These are phyloP conservation scores for Holcopasites calliopsidis DNA, from an alignment of 1,140 invertebrate genomes.

Conservation along the genomic window DNA sequence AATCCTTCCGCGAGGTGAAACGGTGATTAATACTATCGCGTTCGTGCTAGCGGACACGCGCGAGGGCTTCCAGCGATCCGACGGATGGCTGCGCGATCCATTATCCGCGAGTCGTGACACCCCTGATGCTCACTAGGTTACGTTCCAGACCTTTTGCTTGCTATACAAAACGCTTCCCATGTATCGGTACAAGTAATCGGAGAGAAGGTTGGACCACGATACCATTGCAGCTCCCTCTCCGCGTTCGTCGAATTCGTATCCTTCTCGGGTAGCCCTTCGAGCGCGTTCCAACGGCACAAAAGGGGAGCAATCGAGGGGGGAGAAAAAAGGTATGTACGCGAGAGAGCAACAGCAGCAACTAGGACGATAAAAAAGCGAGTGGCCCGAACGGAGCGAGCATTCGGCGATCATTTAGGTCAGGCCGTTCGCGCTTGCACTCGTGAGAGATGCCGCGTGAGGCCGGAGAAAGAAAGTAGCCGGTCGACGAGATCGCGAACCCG, in stretches of 20 bases:
- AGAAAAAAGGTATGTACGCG: background rate
- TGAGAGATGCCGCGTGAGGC: conserved; percentile 38
- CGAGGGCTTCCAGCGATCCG: background rate
- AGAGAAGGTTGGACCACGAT: too few relatives aligned
- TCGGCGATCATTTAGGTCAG: conserved; percentile 68
- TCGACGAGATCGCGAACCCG: conserved; percentile 52
- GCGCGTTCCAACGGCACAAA: background rate
- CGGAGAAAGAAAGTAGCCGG: conserved; percentile 48
- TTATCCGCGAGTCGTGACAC: conserved; percentile 1
- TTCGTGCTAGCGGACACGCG: background rate
- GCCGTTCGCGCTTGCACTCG: conserved; percentile 35
- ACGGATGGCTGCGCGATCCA: conserved; percentile 4
- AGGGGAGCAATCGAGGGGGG: conserved; percentile 7
- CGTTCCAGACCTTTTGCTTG: too few relatives aligned
- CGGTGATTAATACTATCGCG: conserved; percentile 68
- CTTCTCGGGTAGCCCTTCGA: too few relatives aligned
- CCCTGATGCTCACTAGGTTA: too few relatives aligned
- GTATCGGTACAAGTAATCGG: too few relatives aligned
- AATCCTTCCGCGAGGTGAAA: conserved; percentile 56
- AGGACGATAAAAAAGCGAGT: conserved; percentile 53
- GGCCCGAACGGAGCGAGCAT: conserved; percentile 51
- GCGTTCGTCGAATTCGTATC: too few relatives aligned
- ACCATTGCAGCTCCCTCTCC: too few relatives aligned
- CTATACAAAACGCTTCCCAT: too few relatives aligned
- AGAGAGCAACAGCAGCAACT: conserved; percentile 4